Conservation (phyloP, 2,888 invertebrate species). For the Ernsta delagoae region DNA sequence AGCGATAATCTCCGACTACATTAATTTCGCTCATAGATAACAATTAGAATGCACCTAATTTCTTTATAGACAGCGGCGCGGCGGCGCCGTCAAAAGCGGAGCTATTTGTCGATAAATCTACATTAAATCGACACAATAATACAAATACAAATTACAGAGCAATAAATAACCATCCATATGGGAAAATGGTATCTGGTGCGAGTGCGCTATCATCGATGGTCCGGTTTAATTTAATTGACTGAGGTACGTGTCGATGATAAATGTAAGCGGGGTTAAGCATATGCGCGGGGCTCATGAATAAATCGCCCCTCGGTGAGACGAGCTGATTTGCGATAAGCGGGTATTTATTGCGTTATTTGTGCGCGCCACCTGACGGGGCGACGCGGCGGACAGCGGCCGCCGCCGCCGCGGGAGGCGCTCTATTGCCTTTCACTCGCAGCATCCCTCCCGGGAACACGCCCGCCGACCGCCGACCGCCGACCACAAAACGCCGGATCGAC, state of each 20-base stretch:
- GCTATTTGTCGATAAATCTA: slow-evolving; percentile 58
- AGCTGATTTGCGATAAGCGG: slow-evolving; percentile 83
- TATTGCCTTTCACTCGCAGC: slow-evolving; percentile 59
- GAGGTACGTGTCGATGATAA: slow-evolving; percentile 77
- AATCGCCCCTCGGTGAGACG: slow-evolving; percentile 76
- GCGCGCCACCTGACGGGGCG: slow-evolving; percentile 65
- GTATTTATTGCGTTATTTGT: slow-evolving; percentile 82
- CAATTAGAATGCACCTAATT: slow-evolving; percentile 35
- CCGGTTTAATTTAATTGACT: slow-evolving; percentile 83
- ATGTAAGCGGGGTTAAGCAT: slow-evolving; percentile 78
- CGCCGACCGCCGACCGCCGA: slow-evolving; percentile 40
- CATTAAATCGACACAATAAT: slow-evolving; percentile 59
- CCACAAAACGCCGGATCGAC: slow-evolving; percentile 46
- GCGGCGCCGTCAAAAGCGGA: slow-evolving; percentile 50
- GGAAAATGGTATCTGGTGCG: slow-evolving; percentile 69
- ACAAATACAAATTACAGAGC: slow-evolving; percentile 68
- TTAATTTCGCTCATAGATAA: slow-evolving; percentile 35
- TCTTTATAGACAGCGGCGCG: slow-evolving; percentile 38
- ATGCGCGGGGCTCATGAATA: slow-evolving; percentile 77
- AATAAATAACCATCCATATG: slow-evolving; percentile 73
- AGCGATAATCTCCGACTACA: slow-evolving; percentile 30
- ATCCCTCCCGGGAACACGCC: slow-evolving; percentile 54
- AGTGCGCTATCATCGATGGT: slow-evolving; percentile 74
- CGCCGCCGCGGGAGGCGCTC: slow-evolving; percentile 73
- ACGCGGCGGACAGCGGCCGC: slow-evolving; percentile 49